Base-by-base conservation (phyloP, 2,113 vertebrate species). In the Chitala chitala region DNA sequence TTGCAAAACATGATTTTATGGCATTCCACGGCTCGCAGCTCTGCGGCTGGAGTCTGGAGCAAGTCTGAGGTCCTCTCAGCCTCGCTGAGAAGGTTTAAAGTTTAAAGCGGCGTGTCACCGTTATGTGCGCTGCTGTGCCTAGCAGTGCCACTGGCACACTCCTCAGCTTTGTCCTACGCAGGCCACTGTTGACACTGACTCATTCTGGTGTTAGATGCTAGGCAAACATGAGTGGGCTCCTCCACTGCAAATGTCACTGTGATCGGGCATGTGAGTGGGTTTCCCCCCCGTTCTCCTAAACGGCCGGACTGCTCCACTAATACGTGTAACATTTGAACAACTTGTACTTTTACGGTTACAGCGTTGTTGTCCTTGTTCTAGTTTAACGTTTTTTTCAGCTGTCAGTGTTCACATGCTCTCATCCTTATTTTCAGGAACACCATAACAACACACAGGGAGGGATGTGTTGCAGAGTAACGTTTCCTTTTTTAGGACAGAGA, bases 161-260 rank as follows among this genome's bases (percentile, higher is more conserved):
- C n/a, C 29, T 33, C 50, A 22, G n/a, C 55, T 22, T 33, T 40
- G 31, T 24, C 51, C 50, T 9, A 50, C 68, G 38, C 36, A 50
- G 68, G 69, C 69, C 33, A 22, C 44, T 54, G 69, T 71, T 69
- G 56, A 61, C 56, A 63, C 50, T 48, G 56, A 22, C 36, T 56
- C 36, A 72, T 58, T 38, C 38, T 6, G 64, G 64, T 66, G 42
- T 24, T 40, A 66, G 24, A 68, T 68, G 42, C 26, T 42, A 68
- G 42, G 33, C 64, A 68, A 68, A 68, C 42, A 26, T 46, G 48
- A 51, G 48, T 51, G 7, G 2, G 7, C 2, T 51, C 48, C 48
- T 8, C 38, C 46, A 22, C 40, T 68, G 42, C 29, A 24, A 15
- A 46, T 22, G 40, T 46, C 40, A 68, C 22, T 38, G 46, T 68